phyloP scores from a whole-genome alignment of 2,113 vertebrate genomes.

The Terrapene triunguis region DNA sequence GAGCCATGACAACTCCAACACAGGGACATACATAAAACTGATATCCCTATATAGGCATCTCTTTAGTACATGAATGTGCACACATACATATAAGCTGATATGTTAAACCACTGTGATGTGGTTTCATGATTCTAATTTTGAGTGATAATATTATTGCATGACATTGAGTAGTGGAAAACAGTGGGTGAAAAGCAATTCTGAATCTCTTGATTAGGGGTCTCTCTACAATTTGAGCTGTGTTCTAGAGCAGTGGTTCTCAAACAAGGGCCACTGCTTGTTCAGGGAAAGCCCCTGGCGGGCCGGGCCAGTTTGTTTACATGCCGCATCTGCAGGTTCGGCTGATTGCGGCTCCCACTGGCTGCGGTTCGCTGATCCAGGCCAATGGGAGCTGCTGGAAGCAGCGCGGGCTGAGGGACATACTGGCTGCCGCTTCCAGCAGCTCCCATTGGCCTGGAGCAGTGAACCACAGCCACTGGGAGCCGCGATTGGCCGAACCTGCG shows the following conservation, averaged over 20 bases:
- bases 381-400: too few relatives aligned
- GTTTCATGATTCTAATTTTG: neutral
- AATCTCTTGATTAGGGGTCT: neutral
- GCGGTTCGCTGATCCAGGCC: too few relatives aligned
- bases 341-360: too few relatives aligned
- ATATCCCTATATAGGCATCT: neutral
- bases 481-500: too few relatives aligned
- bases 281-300: too few relatives aligned
- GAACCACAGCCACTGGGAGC: too few relatives aligned
- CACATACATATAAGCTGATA: neutral
- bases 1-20: rapidly evolving
- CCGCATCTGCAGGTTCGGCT: too few relatives aligned
- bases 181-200: neutral
- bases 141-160: neutral
- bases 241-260: neutral
- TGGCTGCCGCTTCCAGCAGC: too few relatives aligned
- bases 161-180: neutral
- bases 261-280: too few relatives aligned
- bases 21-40: neutral
- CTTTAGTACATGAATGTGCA: neutral
- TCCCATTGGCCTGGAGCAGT: too few relatives aligned
- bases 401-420: too few relatives aligned
- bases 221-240: neutral
- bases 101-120: rapidly evolving
- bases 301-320: too few relatives aligned